These are phyloP conservation scores for Theristicus caerulescens DNA, from an alignment of 2,113 vertebrate species.

Conservation along the genomic window DNA sequence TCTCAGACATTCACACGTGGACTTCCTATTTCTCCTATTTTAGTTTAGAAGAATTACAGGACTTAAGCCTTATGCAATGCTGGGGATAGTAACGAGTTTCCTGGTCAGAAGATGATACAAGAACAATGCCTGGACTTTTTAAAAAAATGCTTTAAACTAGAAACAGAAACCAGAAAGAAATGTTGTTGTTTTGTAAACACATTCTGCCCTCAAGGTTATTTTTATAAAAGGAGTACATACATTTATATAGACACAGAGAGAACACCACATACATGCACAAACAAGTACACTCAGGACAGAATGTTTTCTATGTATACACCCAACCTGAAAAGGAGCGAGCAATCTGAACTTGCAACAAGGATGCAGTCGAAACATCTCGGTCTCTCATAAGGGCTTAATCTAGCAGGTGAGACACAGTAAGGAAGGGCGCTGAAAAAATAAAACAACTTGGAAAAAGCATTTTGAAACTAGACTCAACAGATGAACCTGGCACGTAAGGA, in stretches of 20 bases:
- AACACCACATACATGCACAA: background rate
- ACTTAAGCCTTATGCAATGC: background rate
- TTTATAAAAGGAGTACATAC: background rate
- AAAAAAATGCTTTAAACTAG: background rate
- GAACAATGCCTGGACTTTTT: background rate
- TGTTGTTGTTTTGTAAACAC: background rate
- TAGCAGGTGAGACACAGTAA: background rate
- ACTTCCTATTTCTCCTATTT: background rate
- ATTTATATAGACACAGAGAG: background rate
- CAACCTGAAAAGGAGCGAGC: background rate
- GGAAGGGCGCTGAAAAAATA: background rate
- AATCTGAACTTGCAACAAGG: background rate
- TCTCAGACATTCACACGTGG: background rate
- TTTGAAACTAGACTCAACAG: background rate
- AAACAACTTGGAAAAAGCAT: background rate
- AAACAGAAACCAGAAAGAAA: slow-evolving; percentile 38
- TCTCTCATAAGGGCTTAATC: background rate
- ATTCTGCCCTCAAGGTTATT: slow-evolving; percentile 11
- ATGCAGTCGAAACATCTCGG: background rate
- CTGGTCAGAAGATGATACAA: slow-evolving; percentile 13
- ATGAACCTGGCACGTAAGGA: background rate
- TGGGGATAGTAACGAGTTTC: slow-evolving; percentile 1
- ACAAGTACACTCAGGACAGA: slow-evolving; percentile 1
- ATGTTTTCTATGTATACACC: background rate
- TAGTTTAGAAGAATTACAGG: background rate